Evolutionary conservation across 2,113 vertebrate species (phyloP).

Genomic region (Anthoscopus minutus): DNA sequence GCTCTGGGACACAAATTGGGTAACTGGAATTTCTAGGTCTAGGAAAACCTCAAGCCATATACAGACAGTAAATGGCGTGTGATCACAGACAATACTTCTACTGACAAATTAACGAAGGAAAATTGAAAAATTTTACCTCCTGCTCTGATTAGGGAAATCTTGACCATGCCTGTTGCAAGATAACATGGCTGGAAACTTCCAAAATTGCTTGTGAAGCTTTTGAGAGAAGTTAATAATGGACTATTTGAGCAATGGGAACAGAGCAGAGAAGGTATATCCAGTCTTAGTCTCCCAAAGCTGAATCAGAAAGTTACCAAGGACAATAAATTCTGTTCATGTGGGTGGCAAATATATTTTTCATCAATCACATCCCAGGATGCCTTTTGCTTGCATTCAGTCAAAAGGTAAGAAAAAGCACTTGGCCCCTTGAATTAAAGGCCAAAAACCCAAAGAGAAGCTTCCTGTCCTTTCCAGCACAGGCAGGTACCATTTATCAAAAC

Average conservation of each 20-base stretch:
- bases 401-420: not conserved
- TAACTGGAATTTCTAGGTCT: not conserved
- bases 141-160: not conserved
- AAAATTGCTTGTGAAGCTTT: not conserved
- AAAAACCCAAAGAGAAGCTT: not conserved
- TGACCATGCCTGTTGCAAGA: not conserved
- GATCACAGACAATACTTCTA: not conserved
- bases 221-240: not conserved
- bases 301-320: not conserved
- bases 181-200: not conserved
- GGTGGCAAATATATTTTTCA: not conserved
- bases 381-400: not conserved
- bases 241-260: not conserved
- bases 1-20: not conserved
- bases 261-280: not conserved
- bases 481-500: not conserved
- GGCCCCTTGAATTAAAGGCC: not conserved
- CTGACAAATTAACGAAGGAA: not conserved
- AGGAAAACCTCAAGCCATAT: not conserved
- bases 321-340: not conserved
- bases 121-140: not conserved
- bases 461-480: not conserved
- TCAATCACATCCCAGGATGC: not conserved
- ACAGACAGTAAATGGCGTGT: not conserved
- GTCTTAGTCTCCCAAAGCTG: not conserved